Conservation (phyloP, 1,140 invertebrate species). For the Drosophila lowei region DNA sequence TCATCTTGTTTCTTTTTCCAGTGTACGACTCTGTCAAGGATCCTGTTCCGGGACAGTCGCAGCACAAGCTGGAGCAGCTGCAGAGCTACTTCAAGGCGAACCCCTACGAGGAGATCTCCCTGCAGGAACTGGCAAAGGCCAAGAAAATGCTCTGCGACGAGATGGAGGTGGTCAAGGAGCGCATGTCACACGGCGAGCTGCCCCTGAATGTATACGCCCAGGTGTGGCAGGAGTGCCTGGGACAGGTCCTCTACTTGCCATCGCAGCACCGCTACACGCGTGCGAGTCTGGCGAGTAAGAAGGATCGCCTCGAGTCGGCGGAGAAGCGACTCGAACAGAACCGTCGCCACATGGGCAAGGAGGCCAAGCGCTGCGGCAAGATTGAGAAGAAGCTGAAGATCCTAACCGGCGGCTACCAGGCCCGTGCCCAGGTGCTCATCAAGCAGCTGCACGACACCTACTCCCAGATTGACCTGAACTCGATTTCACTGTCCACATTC, state of each 20-base stretch:
- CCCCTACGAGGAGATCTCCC: conserved; percentile 90
- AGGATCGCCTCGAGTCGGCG: conserved; percentile 96
- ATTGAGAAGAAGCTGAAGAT: conserved; percentile 99
- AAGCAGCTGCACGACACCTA: conserved; percentile 95
- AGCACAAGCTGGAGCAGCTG: conserved; percentile 82
- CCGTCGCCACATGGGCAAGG: conserved; percentile 95
- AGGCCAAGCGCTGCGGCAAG: conserved; percentile 98
- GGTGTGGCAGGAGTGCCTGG: conserved; percentile 98
- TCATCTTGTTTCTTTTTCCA: conserved; percentile 3
- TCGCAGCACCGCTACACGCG: conserved; percentile 95
- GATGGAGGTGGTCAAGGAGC: conserved; percentile 94
- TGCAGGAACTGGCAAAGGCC: conserved; percentile 89
- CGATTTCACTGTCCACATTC: conserved; percentile 96
- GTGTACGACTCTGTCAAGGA: conserved; percentile 92
- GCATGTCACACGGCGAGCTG: conserved; percentile 97
- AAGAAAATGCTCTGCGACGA: conserved; percentile 89
- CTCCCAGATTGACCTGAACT: conserved; percentile 95
- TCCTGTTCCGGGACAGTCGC: conserved; percentile 84
- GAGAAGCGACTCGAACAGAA: conserved; percentile 97
- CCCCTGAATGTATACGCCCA: conserved; percentile 95
- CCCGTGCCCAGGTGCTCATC: conserved; percentile 92
- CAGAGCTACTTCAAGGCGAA: conserved; percentile 91
- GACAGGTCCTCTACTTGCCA: conserved; percentile 93
- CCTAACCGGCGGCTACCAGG: conserved; percentile 94
- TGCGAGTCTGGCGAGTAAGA: conserved; percentile 97